Conservation (phyloP, 1,140 invertebrate species). For the Drosophila trapezifrons region DNA sequence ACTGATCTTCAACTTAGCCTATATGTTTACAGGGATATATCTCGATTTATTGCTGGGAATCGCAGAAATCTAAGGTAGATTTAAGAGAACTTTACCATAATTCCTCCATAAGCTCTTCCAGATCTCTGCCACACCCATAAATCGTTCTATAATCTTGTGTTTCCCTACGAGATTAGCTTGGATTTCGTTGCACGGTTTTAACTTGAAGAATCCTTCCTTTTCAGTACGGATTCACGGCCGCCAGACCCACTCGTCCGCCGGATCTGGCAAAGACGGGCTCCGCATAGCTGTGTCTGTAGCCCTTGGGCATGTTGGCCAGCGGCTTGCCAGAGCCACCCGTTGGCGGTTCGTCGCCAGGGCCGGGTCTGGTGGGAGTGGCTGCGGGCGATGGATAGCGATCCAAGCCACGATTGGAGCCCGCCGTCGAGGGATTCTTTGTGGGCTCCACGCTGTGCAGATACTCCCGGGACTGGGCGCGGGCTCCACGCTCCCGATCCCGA, state of each 20-base stretch:
- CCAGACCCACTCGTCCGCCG: conserved; percentile 79
- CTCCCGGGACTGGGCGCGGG: conserved; percentile 65
- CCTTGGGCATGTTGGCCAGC: conserved; percentile 74
- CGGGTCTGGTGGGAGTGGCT: conserved; percentile 47
- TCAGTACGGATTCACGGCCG: conserved; percentile 82
- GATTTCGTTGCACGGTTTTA: conserved; percentile 56
- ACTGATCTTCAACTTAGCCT: conserved; percentile 14
- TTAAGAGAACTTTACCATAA: too few relatives aligned
- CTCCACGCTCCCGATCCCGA: conserved; percentile 29
- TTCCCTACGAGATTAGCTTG: conserved; percentile 32
- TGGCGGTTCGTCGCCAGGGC: conserved; percentile 3
- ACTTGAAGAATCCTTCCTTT: neutral
- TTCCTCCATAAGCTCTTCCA: neutral
- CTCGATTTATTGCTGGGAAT: neutral
- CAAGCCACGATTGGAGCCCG: conserved; percentile 34
- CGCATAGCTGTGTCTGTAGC: conserved; percentile 86
- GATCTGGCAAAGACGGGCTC: conserved; percentile 84
- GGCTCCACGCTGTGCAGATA: conserved; percentile 51
- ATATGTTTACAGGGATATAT: conserved; percentile 19
- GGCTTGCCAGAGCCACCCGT: conserved; percentile 51
- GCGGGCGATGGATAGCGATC: conserved; percentile 69
- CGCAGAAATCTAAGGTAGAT: conserved; percentile 7
- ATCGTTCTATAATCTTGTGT: conserved; percentile 5
- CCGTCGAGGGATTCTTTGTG: conserved; percentile 42
- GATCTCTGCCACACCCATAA: neutral